phyloP scores from a whole-genome alignment of 2,113 vertebrate genomes.

The Anoplopoma fimbria region DNA sequence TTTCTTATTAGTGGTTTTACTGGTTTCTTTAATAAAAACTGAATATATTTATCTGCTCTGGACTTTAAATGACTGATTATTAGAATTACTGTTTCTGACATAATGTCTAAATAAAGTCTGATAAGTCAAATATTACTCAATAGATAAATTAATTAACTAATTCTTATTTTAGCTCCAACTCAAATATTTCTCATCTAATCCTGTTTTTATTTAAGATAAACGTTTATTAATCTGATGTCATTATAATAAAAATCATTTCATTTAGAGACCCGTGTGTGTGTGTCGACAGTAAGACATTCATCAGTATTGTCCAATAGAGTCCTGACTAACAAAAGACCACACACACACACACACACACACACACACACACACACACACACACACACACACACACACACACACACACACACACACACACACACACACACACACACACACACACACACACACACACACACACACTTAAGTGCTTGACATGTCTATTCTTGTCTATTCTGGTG shows the following conservation, averaged over 20 bases:
- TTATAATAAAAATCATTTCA: not conserved
- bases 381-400: constrained; percentile 3
- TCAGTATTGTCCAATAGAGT: constrained; percentile 12
- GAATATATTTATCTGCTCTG: too few species aligned
- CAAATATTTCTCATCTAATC: too few species aligned
- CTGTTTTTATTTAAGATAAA: too few species aligned
- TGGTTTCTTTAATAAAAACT: too few species aligned
- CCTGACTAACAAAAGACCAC: constrained; percentile 20
- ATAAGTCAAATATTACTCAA: too few species aligned
- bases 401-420: too few species aligned
- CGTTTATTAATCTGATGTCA: not conserved
- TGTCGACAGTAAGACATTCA: not conserved
- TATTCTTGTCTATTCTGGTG: constrained; percentile 50
- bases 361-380: constrained; percentile 55
- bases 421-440: too few species aligned
- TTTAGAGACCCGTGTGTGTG: not conserved
- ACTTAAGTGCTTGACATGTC: constrained; percentile 82
- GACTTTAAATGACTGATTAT: not conserved
- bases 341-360: constrained; percentile 52
- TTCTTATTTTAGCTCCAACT: too few species aligned
- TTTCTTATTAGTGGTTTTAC: too few species aligned
- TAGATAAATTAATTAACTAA: too few species aligned
- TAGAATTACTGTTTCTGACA: not conserved
- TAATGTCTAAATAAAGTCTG: too few species aligned
- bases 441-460: constrained; percentile 5